Evolutionary conservation across 1,140 invertebrate genomes (phyloP).

Genomic region (Camponotus pennsylvanicus): DNA sequence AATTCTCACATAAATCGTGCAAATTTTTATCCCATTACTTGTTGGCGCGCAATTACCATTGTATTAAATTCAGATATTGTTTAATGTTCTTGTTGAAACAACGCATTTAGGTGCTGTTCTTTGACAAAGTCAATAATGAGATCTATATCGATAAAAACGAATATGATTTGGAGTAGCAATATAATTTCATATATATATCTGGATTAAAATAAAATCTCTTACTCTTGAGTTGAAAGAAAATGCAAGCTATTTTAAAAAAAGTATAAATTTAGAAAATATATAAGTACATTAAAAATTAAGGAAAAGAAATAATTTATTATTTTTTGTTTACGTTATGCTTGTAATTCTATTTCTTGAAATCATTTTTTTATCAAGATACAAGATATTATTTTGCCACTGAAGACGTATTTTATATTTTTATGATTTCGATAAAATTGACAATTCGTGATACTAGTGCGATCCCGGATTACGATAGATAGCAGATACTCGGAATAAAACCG

Average conservation of each 20-base stretch:
- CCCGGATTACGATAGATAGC: not conserved
- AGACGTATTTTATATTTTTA: not conserved
- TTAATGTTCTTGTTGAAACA: constrained; percentile 5
- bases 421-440: constrained; percentile 19
- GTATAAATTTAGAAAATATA: not conserved
- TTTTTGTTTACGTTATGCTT: not conserved
- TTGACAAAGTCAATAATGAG: not conserved
- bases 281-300: not conserved
- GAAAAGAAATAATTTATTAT: not conserved
- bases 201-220: not conserved
- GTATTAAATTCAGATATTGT: constrained; percentile 31
- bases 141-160: not conserved
- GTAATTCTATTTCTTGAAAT: not conserved
- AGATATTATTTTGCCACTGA: not conserved
- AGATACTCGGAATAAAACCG: constrained; percentile 44
- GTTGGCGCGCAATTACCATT: constrained; percentile 21
- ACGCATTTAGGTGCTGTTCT: not conserved
- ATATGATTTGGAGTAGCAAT: not conserved
- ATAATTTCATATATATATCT: not conserved
- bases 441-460: not conserved
- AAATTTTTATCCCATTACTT: constrained; percentile 42
- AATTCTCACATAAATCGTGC: constrained; percentile 37
- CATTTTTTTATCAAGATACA: not conserved
- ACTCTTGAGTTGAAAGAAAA: not conserved
- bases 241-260: not conserved